These are phyloP conservation scores for Brachypteracias leptosomus DNA, from an alignment of 2,113 vertebrate species.

Conservation along the genomic window DNA sequence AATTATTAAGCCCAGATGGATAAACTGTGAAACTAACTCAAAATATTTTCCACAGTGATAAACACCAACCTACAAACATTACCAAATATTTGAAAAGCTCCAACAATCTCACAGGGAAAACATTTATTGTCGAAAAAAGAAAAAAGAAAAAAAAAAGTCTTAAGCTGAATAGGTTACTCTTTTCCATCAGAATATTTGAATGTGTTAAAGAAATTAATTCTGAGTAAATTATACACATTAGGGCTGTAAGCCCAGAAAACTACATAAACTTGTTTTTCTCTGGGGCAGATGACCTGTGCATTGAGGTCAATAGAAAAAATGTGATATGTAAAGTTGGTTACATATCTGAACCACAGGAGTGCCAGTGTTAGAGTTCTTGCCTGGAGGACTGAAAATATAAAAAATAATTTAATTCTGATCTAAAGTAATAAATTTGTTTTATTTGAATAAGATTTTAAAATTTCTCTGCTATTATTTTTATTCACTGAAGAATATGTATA, in stretches of 20 bases:
- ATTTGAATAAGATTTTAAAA: background rate
- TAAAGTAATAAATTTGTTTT: background rate
- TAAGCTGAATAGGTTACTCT: background rate
- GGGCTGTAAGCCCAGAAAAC: background rate
- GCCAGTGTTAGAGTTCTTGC: background rate
- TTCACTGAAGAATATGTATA: background rate
- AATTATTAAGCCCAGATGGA: background rate
- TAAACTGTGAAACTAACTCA: background rate
- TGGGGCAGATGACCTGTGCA: fast-evolving
- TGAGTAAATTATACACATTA: background rate
- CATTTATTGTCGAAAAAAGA: background rate
- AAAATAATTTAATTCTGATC: background rate
- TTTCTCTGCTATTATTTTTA: background rate
- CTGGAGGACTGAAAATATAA: background rate
- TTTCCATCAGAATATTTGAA: background rate
- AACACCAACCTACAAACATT: background rate
- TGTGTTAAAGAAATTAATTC: background rate
- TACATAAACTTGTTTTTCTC: background rate
- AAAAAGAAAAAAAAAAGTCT: background rate
- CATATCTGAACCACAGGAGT: background rate
- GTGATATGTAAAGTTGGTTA: background rate
- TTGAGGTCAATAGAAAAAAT: background rate
- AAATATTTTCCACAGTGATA: background rate
- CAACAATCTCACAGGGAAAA: background rate
- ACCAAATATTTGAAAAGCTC: background rate